These are phyloP conservation scores for Strigamia maritima DNA, from an alignment of 2,888 invertebrate species.

Conservation along the genomic window DNA sequence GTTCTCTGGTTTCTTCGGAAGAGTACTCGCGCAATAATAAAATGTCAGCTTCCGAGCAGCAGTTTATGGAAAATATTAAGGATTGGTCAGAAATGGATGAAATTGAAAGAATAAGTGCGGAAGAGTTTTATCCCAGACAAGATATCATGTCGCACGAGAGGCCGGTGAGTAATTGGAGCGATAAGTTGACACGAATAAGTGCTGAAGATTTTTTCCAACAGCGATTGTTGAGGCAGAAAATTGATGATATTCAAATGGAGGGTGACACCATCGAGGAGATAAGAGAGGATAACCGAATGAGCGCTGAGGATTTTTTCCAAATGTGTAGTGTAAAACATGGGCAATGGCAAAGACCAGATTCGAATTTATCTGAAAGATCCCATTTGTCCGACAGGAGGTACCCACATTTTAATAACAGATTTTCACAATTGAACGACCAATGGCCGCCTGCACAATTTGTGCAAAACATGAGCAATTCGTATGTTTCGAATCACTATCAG, in stretches of 20 bases:
- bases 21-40: neutral
- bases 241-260: neutral
- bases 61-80: neutral
- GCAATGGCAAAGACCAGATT: neutral
- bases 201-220: neutral
- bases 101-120: neutral
- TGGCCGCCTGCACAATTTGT: neutral
- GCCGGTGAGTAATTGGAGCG: neutral
- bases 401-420: neutral
- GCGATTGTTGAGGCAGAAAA: neutral
- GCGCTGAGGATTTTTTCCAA: neutral
- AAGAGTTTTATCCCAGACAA: neutral
- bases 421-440: neutral
- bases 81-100: neutral
- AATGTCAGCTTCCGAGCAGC: neutral
- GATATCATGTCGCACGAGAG: neutral
- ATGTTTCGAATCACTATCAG: neutral
- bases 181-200: neutral
- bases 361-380: neutral
- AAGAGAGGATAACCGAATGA: neutral
- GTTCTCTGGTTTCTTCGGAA: neutral
- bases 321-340: neutral
- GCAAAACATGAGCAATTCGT: neutral
- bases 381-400: neutral
- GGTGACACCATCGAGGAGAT: neutral